phyloP scores from a whole-genome alignment of 2,888 invertebrate species.

The Seira ritae region DNA sequence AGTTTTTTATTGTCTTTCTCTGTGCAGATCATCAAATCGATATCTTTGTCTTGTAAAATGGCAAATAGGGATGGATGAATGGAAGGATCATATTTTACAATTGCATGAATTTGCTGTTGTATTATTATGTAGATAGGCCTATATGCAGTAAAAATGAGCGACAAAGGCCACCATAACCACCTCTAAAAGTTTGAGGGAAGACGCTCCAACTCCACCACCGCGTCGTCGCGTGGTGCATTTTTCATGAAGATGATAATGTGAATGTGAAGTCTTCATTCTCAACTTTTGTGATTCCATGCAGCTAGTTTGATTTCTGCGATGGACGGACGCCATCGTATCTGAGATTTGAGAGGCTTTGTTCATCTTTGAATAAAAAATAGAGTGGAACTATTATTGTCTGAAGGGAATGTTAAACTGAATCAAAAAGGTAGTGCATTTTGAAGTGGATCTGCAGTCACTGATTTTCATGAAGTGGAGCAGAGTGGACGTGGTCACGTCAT shows the following conservation, averaged over 20 bases:
- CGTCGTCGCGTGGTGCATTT: conserved; percentile 2
- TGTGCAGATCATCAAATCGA: no score
- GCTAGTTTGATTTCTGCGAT: conserved; percentile 13
- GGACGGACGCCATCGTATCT: background rate
- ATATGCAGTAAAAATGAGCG: conserved; percentile 25
- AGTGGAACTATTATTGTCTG: no score
- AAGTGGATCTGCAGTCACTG: conserved; percentile 56
- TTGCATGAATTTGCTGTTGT: background rate
- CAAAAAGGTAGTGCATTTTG: conserved; percentile 53
- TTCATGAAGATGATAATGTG: conserved; percentile 19
- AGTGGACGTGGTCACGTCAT: no score
- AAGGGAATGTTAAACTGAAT: no score
- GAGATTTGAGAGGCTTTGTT: conserved; percentile 41
- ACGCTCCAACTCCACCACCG: no score
- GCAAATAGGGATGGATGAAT: no score
- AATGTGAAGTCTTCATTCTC: conserved; percentile 19
- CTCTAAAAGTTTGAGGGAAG: background rate
- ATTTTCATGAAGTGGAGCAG: conserved; percentile 46
- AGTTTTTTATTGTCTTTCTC: conserved; percentile 31
- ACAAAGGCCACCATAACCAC: conserved; percentile 47
- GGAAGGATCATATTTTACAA: no score
- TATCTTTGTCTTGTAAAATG: no score
- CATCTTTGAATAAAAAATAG: conserved; percentile 23
- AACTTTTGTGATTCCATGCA: background rate
- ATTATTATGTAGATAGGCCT: conserved; percentile 13